A percentile compares a stretch with the other conserved stretches of the same genome.
These are phyloP conservation scores for Podocnemis expansa DNA, from an alignment of 2,113 vertebrate species.

Conservation along the genomic window DNA sequence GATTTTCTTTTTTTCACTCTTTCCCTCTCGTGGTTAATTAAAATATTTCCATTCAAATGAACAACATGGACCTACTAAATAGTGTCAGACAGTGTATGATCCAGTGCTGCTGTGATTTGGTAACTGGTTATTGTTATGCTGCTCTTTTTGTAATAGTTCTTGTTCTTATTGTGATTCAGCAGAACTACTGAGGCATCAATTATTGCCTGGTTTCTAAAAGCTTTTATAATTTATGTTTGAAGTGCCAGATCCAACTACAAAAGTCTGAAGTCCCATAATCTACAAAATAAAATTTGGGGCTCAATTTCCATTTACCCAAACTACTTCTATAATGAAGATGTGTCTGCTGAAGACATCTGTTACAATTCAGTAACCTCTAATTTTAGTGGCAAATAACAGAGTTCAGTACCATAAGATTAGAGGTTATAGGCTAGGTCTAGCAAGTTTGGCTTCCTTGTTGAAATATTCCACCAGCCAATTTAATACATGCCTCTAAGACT, in stretches of 20 bases:
- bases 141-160: conserved; percentile 33
- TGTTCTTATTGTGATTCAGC: conserved; percentile 66
- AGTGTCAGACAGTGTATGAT: conserved; percentile 53
- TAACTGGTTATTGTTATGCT: conserved; percentile 32
- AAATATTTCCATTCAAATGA: conserved; percentile 60
- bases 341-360: conserved; percentile 81
- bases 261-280: conserved; percentile 71
- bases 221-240: conserved; percentile 77
- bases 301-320: conserved; percentile 83
- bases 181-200: conserved; percentile 76
- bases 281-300: conserved; percentile 76
- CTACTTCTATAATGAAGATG: conserved; percentile 76
- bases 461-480: conserved; percentile 74
- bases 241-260: conserved; percentile 68
- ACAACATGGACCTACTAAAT: conserved; percentile 50
- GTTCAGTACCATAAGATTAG: conserved; percentile 83
- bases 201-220: conserved; percentile 70
- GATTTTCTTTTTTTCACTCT: conserved; percentile 10
- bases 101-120: conserved; percentile 16
- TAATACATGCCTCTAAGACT: conserved; percentile 69
- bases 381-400: conserved; percentile 85
- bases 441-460: conserved; percentile 70
- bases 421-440: conserved; percentile 76
- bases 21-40: conserved; percentile 62
- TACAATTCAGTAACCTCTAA: conserved; percentile 81